Evolutionary conservation across 2,113 vertebrate species (phyloP).

Genomic region (Bolborhynchus lineola): DNA sequence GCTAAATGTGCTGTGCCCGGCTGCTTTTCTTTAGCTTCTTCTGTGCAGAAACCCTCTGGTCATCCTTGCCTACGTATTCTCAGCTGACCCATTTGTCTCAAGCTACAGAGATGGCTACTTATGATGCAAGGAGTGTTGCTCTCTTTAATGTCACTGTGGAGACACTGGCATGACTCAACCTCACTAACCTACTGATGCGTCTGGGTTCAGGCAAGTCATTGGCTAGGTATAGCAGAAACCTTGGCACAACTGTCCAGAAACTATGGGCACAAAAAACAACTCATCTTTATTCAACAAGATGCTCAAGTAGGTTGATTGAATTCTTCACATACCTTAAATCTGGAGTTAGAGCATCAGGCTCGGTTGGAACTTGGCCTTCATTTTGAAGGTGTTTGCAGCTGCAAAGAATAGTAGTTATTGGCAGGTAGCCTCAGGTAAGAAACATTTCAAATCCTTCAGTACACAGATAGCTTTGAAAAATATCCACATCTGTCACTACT

Average conservation of each 20-base stretch:
- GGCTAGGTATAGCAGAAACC: neutral
- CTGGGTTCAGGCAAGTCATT: neutral
- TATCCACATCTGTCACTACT: neutral
- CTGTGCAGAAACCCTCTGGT: neutral
- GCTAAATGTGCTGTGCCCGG: neutral
- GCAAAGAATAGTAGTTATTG: slow-evolving; percentile 3
- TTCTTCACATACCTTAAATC: neutral
- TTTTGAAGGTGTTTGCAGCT: slow-evolving; percentile 19
- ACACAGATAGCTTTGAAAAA: slow-evolving; percentile 18
- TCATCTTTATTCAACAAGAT: neutral
- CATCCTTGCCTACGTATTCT: neutral
- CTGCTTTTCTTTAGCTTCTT: neutral
- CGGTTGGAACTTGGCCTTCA: slow-evolving; percentile 4
- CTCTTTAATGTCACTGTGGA: neutral
- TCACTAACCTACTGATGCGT: neutral
- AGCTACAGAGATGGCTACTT: neutral
- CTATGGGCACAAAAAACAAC: neutral
- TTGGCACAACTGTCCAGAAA: neutral
- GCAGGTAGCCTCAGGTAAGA: slow-evolving; percentile 44
- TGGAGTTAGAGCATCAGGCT: neutral
- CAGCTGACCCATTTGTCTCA: neutral
- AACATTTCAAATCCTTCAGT: slow-evolving; percentile 20
- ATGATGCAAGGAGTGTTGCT: neutral
- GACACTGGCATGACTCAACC: neutral
- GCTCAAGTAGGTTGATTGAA: neutral